Base-by-base conservation (phyloP, 2,113 vertebrate species). In the Oncorhynchus keta region DNA sequence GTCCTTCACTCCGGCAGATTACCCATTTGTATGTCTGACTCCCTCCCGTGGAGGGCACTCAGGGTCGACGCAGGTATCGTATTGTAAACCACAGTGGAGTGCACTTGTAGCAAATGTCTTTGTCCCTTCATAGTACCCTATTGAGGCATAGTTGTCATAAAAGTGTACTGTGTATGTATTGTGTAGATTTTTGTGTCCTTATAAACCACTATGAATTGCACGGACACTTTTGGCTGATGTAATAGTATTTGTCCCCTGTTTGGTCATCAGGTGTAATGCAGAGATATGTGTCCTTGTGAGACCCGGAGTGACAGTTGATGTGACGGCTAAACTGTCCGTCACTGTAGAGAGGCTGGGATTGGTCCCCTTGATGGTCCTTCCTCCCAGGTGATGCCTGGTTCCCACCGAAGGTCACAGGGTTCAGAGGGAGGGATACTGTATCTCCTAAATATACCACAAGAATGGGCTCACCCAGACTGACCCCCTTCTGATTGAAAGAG, bases 1-100 rank as follows among this genome's bases (percentile, higher is more conserved):
- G 90, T 88, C 79, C 79, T 18, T 64, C 20, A 78, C 70, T 13
- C 68, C 61, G 79, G 84, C 72, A 79, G 90, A 89, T 88, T 85
- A 78, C 86, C 83, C 66, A 68, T 88, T 86, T 85, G 85, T 78
- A 76, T 55, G 84, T 65, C 74, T 77, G 70, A 69, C 49, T 71
- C 28, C 28, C 28, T 7, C 59, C 16, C 28, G 1, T 32, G 20
- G 57, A 72, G 70, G 69, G 66, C 39, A 13, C 69, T 72, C 39
- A 59, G 69, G 83, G 80, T 75, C 73, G 68, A 28, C 1, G 62
- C 24, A 20, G 18, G 45, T 67, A 66, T 77, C 70, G 26, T n/a
- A 76, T 72, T 26, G 13, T 30, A 28, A 67, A 67, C 26, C 24
- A 67, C 65, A 32, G 5, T 13, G 65, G 26, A 67, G 22, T 22